phyloP scores from a whole-genome alignment of 2,888 invertebrate genomes.

The Galerucella nymphaeae region DNA sequence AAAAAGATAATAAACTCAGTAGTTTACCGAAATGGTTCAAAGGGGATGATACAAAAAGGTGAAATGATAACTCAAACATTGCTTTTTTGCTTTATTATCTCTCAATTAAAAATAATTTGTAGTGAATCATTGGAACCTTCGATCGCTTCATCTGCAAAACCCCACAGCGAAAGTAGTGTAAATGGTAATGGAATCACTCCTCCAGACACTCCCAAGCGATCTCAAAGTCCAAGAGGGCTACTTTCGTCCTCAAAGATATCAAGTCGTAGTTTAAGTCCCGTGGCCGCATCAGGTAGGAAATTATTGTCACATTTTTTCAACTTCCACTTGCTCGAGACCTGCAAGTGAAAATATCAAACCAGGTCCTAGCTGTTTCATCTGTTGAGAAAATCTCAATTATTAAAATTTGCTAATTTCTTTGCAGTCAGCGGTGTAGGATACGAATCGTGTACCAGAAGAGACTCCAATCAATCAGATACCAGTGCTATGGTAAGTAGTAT shows the following conservation, averaged over 20 bases:
- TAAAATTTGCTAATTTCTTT: slow-evolving; percentile 17
- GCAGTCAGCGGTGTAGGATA: slow-evolving; percentile 63
- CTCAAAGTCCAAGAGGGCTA: slow-evolving; percentile 67
- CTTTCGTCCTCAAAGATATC: slow-evolving; percentile 66
- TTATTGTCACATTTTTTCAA: not conserved
- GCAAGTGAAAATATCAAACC: no score
- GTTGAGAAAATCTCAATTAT: no score
- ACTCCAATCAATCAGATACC: slow-evolving; percentile 72
- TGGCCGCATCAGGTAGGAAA: slow-evolving; percentile 70
- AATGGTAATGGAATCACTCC: slow-evolving; percentile 83
- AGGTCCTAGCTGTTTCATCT: no score
- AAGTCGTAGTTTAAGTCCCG: slow-evolving; percentile 71
- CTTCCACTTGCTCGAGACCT: no score
- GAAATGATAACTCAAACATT: slow-evolving; percentile 26
- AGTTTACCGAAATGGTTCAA: slow-evolving; percentile 71
- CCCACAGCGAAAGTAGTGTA: slow-evolving; percentile 66
- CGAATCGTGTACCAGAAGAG: slow-evolving; percentile 64
- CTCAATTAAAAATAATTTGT: slow-evolving; percentile 13
- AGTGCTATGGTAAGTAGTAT: slow-evolving; percentile 72
- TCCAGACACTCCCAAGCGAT: slow-evolving; percentile 73
- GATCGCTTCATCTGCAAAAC: slow-evolving; percentile 66
- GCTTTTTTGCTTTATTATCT: not conserved
- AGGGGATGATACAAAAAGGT: slow-evolving; percentile 65
- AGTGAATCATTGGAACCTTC: slow-evolving; percentile 59
- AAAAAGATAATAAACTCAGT: slow-evolving; percentile 65